phyloP scores from a whole-genome alignment of 2,113 vertebrate genomes.

The Prietella phreatophila region DNA sequence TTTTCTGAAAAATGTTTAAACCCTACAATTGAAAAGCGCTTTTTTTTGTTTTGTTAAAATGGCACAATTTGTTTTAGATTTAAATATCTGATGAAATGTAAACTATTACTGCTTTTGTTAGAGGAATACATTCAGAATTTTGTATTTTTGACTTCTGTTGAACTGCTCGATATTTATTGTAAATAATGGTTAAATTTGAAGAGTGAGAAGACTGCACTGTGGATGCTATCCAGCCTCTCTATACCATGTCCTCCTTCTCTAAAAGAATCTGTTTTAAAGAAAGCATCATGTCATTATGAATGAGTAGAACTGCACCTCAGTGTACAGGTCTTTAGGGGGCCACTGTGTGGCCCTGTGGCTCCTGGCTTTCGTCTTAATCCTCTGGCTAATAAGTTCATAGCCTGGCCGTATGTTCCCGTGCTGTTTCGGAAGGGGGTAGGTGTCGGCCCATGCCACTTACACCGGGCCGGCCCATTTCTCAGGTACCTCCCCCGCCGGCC shows the following conservation, averaged over 20 bases:
- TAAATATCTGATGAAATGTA: no score
- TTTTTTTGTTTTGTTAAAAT: background rate
- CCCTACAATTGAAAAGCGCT: background rate
- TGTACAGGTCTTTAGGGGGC: slow-evolving; percentile 62
- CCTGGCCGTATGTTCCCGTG: slow-evolving; percentile 89
- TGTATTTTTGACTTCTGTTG: background rate
- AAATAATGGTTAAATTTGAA: background rate
- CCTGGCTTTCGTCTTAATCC: slow-evolving; percentile 88
- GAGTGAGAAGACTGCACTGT: background rate
- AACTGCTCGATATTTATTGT: no score
- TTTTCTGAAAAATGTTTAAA: background rate
- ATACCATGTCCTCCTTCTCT: background rate
- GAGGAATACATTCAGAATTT: background rate
- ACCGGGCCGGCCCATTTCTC: slow-evolving; percentile 88
- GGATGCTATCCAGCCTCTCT: background rate
- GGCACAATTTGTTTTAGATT: background rate
- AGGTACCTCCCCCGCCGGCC: slow-evolving; percentile 84
- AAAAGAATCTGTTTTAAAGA: slow-evolving; percentile 59
- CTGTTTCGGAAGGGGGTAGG: slow-evolving; percentile 79
- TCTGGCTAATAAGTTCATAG: slow-evolving; percentile 93
- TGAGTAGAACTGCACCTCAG: slow-evolving; percentile 34
- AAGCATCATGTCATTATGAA: slow-evolving; percentile 49
- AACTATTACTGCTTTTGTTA: background rate
- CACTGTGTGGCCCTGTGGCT: slow-evolving; percentile 72
- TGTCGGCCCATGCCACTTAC: slow-evolving; percentile 86